Evolutionary conservation across 2,888 invertebrate genomes (phyloP), one percentile per base, ranked within the genome.

Genomic region (Cylloceria caligata): DNA sequence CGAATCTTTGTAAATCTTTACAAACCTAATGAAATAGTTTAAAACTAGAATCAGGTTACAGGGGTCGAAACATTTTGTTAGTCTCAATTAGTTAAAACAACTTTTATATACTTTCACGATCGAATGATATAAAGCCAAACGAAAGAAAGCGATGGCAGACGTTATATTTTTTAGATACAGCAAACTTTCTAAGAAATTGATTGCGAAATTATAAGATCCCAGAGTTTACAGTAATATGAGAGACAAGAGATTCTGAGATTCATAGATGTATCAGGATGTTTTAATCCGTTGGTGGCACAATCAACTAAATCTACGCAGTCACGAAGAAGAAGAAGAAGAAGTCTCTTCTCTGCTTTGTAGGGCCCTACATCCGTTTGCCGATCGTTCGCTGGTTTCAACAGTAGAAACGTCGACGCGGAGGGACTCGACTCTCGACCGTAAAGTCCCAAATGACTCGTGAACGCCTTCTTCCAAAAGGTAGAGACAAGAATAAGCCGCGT

Each of bases 391-490:
- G 36, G 64, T 52, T 24, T 21, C 16, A 52, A 49, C 36, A 62
- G 16, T 27, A 21, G 36, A 24, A 68, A 49, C 34, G 49, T 68
- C 34, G 67, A 49, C 65, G 19, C 42, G 30, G 21, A 34, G 5
- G 27, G 47, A n/a, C 45, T 55, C 30, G 62, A 72, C 65, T 21
- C 30, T 47, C 30, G 65, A 67, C 62, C 72, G 72, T 55, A 47
- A 16, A 19, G 19, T 55, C 47, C 47, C 60, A 30, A 24, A 72
- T 9, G 30, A 30, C 34, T 72, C 72, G 62, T 72, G 47, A 62
- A 72, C 62, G 60, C 19, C n/a, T 34, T n/a, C n/a, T n/a, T n/a
- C 45, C 45, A 3, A 34, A 39, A 24, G 21, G 7, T 7, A 57
- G 27, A 30, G 16, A 57, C 47, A 27, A 36, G 21, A 4, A 3